Percentiles rank a stretch among this genome's conserved stretches.
Conservation (phyloP, 2,113 vertebrate genomes). For the Gallinago undulata region DNA sequence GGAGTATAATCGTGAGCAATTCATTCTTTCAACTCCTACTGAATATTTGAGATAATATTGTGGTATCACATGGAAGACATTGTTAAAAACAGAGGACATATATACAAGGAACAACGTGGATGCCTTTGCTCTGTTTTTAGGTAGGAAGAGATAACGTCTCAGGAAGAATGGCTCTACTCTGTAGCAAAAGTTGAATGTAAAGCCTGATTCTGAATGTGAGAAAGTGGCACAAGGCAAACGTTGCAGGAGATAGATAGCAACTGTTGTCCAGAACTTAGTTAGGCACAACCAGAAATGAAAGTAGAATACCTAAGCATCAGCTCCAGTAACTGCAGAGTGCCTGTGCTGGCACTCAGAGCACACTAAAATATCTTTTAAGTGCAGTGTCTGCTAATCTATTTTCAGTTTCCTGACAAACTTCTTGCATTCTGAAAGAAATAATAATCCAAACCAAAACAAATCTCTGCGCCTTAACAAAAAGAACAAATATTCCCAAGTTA, state of each 20-base stretch:
- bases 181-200: background rate
- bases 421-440: background rate
- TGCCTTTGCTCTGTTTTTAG: background rate
- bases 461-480: background rate
- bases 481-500: background rate
- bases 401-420: background rate
- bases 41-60: background rate
- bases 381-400: background rate
- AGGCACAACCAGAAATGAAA: background rate
- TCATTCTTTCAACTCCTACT: background rate
- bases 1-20: background rate
- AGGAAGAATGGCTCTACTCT: background rate
- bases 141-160: background rate
- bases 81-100: background rate
- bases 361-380: background rate
- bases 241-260: background rate
- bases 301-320: background rate
- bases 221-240: background rate
- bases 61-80: background rate
- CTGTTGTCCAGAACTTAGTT: background rate
- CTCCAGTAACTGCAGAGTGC: background rate
- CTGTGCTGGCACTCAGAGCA: background rate
- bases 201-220: background rate
- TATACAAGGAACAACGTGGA: accelerated
- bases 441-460: background rate